Base-by-base conservation (phyloP, 2,797 vertebrate species). In the Amphiprion clarkii region DNA sequence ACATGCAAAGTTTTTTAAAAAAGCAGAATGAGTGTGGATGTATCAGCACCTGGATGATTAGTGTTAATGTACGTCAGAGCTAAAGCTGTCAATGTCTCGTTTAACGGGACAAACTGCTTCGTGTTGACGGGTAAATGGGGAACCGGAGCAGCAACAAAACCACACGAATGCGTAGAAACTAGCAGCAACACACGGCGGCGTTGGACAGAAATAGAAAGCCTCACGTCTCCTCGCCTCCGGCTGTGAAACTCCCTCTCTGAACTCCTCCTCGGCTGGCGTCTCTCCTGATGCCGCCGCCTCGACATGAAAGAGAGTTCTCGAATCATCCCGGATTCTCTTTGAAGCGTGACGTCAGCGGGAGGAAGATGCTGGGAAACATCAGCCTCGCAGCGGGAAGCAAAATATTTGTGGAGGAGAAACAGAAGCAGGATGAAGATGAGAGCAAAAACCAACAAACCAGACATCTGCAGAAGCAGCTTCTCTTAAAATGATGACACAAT, bases 331-430 rank as follows among this genome's bases (percentile, higher is more conserved):
- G 3, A 81, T 81, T 79, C 84, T 64, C 69, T 81, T 84, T 83
- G 79, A 85, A 68, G 71, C 68, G 0, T 81, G 82, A 88, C 77
- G 84, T 85, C 82, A 85, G 79, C 11, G 29, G 58, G 74, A 74
- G 61, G 40, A 48, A 53, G 76, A 58, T 12, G 68, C 17, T 0
- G 44, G 49, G 49, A 60, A 72, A 61, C 74, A 40, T 48, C n/a
- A 21, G 33, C 56, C 14, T 1, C 55, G 6, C 76, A 46, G 78
- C 55, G 19, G 73, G 49, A 19, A n/a, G 5, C 16, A 29, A 49
- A 64, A 63, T 8, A 39, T 74, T 16, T 63, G 31, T 8, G 42
- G 55, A 23, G 6, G 25, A 66, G 57, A 49, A 8, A 17, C 19
- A 67, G 42, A 46, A 23, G 3, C 39, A 63, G 57, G 53, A n/a